These are phyloP conservation scores for Neosalanx taihuensis DNA, from an alignment of 2,797 vertebrate genomes.

Conservation along the genomic window DNA sequence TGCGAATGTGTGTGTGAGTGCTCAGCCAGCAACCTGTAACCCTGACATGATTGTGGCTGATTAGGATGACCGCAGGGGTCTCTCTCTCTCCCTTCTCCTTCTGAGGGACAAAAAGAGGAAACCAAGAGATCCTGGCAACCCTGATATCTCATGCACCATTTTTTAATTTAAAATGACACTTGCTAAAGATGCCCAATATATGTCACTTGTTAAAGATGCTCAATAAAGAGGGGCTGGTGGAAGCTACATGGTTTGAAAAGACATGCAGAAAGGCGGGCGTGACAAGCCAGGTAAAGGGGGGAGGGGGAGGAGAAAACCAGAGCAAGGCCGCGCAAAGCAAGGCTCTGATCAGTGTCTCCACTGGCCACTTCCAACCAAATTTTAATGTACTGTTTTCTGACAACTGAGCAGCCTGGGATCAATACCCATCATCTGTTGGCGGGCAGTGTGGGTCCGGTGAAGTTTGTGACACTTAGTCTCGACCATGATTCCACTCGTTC, in stretches of 20 bases:
- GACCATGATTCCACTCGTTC: conserved; percentile 43
- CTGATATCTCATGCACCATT: conserved; percentile 45
- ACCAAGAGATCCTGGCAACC: conserved; percentile 54
- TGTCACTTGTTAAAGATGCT: conserved; percentile 56
- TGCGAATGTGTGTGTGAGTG: conserved; percentile 7
- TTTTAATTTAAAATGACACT: conserved; percentile 72
- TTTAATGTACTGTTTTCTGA: conserved; percentile 53
- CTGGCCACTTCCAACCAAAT: conserved; percentile 32
- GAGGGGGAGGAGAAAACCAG: conserved; percentile 25
- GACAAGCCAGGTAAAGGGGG: conserved; percentile 55
- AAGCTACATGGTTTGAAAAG: conserved; percentile 53
- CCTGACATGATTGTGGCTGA: conserved; percentile 70
- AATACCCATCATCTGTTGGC: conserved; percentile 35
- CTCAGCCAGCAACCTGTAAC: conserved; percentile 9
- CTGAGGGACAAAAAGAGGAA: conserved; percentile 24
- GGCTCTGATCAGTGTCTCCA: conserved; percentile 20
- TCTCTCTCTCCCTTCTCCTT: conserved; percentile 40
- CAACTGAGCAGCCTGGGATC: conserved; percentile 44
- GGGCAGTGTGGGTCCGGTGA: conserved; percentile 49
- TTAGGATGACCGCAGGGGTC: conserved; percentile 50
- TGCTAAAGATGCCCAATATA: conserved; percentile 51
- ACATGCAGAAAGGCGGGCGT: conserved; percentile 46
- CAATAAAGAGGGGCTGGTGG: conserved; percentile 43
- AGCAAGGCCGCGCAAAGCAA: conserved; percentile 29
- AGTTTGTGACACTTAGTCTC: conserved; percentile 31